Conservation (phyloP, 2,888 invertebrate genomes). For the Pollenia angustigena region DNA sequence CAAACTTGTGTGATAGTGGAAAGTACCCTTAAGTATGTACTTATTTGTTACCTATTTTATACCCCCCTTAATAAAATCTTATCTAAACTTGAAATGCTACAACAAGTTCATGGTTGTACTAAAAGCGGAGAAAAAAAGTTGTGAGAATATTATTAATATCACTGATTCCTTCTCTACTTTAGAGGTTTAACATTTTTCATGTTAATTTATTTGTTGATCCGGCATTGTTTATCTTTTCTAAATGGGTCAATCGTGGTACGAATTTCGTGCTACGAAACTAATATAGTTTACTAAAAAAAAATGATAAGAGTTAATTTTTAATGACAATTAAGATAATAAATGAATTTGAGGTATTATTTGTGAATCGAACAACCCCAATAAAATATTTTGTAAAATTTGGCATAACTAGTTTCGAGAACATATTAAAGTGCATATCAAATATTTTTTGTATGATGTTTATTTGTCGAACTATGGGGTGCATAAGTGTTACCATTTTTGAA, state of each 20-base stretch:
- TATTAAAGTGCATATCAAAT: no score
- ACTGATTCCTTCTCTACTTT: background rate
- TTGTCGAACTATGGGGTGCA: no score
- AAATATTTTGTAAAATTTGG: no score
- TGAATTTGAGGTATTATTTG: background rate
- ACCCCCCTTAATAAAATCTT: conserved; percentile 20
- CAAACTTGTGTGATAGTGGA: no score
- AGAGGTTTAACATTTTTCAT: background rate
- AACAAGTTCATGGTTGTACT: background rate
- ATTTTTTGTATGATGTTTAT: no score
- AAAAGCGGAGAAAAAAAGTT: background rate
- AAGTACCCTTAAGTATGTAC: no score
- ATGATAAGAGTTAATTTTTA: conserved; percentile 16
- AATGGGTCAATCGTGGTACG: background rate
- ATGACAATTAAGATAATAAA: conserved; percentile 18
- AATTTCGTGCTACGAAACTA: no score
- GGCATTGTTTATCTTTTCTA: conserved; percentile 4
- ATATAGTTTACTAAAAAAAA: conserved; percentile 10
- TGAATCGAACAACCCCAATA: no score
- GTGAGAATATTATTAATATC: conserved; percentile 19
- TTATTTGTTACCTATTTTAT: no score
- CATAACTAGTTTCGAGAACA: no score
- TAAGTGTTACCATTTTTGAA: no score
- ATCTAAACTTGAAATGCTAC: conserved; percentile 5
- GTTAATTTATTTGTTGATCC: background rate